Conservation (phyloP, 2,797 vertebrate species). For the Delichon dasypus region DNA sequence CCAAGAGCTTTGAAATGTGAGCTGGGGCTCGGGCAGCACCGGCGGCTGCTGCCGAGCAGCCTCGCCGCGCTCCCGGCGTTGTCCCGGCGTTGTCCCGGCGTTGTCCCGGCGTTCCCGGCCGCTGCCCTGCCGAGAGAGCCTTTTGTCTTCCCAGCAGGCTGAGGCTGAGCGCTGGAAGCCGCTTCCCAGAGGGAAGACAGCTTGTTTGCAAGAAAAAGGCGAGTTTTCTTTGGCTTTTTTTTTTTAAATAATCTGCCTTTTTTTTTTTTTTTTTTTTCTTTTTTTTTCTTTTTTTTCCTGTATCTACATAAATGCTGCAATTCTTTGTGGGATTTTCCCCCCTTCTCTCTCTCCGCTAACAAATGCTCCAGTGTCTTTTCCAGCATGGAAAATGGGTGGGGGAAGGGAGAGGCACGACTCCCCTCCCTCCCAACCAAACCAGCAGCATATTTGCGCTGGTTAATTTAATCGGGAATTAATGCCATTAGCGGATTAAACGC, state of each 20-base stretch:
- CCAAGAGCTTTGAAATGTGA: constrained; percentile 61
- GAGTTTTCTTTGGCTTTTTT: constrained; percentile 24
- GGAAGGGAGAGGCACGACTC: neutral
- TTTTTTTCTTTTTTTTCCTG: no score
- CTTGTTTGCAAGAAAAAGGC: constrained; percentile 41
- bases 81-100: neutral
- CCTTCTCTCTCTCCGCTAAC: neutral
- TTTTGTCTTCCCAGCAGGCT: constrained; percentile 34
- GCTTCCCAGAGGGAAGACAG: constrained; percentile 22
- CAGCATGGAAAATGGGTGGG: neutral
- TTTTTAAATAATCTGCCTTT: constrained; percentile 36
- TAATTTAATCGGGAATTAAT: constrained; percentile 64
- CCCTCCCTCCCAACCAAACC: neutral
- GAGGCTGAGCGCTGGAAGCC: neutral
- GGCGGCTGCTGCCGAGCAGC: no score
- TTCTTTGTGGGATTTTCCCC: neutral
- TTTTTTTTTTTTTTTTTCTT: neutral
- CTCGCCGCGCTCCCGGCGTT: neutral
- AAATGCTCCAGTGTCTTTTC: constrained; percentile 47
- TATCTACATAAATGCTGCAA: constrained; percentile 17
- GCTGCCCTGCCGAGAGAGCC: neutral
- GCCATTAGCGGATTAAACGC: constrained; percentile 46
- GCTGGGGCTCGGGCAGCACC: neutral
- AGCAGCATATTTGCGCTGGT: constrained; percentile 39
- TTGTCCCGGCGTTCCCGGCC: neutral